These are phyloP conservation scores for Microplitis manilae DNA, from an alignment of 2,888 invertebrate genomes.

Conservation along the genomic window DNA sequence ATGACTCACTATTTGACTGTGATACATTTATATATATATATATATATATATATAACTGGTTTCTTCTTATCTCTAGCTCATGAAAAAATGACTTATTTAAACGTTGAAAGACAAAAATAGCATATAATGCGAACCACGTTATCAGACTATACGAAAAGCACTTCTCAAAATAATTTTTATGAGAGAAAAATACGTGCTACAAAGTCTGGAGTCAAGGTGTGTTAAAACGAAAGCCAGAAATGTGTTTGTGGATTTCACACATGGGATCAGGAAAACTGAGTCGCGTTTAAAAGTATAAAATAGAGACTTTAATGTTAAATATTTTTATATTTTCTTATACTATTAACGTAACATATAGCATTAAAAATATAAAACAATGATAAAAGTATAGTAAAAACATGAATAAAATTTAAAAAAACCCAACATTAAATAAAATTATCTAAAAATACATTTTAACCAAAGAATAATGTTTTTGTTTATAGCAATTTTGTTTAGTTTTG, in stretches of 20 bases:
- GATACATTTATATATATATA: not conserved
- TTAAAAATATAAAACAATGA: too few relatives aligned
- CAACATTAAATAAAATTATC: not conserved
- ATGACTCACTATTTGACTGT: slow-evolving; percentile 1
- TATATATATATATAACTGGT: not conserved
- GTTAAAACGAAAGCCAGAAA: not conserved
- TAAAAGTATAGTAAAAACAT: too few relatives aligned
- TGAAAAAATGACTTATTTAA: not conserved
- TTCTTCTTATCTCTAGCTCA: not conserved
- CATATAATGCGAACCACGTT: not conserved
- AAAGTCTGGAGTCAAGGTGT: not conserved
- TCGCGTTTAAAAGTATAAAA: not conserved
- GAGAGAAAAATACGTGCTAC: not conserved
- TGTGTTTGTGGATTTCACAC: not conserved
- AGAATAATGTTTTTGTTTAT: slow-evolving; percentile 3
- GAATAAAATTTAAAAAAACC: not conserved
- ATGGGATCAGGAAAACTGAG: not conserved
- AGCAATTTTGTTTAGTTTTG: not conserved
- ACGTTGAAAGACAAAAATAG: not conserved
- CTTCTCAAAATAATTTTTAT: not conserved
- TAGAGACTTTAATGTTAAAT: not conserved
- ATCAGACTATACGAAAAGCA: not conserved
- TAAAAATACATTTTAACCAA: not conserved
- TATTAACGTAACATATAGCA: too few relatives aligned
- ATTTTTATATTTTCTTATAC: not conserved